phyloP scores from a whole-genome alignment of 2,888 invertebrate genomes.

The Camponotus fellah region DNA sequence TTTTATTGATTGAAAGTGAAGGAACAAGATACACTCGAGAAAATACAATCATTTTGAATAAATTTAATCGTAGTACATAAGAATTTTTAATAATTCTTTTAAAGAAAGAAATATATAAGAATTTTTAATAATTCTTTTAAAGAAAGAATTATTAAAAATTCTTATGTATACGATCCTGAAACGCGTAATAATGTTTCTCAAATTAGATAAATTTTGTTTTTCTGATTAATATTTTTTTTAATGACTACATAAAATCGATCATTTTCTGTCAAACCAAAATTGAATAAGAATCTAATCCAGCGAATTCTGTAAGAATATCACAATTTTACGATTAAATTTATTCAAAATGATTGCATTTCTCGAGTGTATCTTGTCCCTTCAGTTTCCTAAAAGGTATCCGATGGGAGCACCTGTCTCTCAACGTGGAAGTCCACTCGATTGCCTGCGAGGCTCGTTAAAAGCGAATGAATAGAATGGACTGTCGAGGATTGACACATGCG shows the following conservation, averaged over 20 bases:
- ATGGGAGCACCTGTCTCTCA: conserved; percentile 48
- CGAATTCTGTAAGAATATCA: conserved; percentile 22
- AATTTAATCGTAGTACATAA: neutral
- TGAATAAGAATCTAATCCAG: conserved; percentile 28
- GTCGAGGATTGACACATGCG: conserved; percentile 32
- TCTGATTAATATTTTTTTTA: conserved; percentile 23
- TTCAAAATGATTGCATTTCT: conserved; percentile 45
- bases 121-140: too few species aligned
- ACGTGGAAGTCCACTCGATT: conserved; percentile 35
- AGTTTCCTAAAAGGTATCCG: conserved; percentile 45
- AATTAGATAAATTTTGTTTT: neutral
- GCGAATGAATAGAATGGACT: conserved; percentile 25
- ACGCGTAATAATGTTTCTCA: neutral
- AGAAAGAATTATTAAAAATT: conserved; percentile 3
- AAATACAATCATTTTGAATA: conserved; percentile 43
- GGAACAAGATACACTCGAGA: conserved; percentile 36
- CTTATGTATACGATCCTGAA: neutral
- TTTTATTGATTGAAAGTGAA: conserved; percentile 19
- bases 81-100: too few species aligned
- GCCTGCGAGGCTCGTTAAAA: conserved; percentile 30
- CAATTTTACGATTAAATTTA: conserved; percentile 6
- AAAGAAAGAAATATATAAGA: too few species aligned
- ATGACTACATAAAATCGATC: conserved; percentile 18
- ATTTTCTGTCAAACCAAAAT: neutral
- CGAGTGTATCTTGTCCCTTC: conserved; percentile 33